Evolutionary conservation across 2,113 vertebrate genomes (phyloP).

Genomic region (Passer domesticus): DNA sequence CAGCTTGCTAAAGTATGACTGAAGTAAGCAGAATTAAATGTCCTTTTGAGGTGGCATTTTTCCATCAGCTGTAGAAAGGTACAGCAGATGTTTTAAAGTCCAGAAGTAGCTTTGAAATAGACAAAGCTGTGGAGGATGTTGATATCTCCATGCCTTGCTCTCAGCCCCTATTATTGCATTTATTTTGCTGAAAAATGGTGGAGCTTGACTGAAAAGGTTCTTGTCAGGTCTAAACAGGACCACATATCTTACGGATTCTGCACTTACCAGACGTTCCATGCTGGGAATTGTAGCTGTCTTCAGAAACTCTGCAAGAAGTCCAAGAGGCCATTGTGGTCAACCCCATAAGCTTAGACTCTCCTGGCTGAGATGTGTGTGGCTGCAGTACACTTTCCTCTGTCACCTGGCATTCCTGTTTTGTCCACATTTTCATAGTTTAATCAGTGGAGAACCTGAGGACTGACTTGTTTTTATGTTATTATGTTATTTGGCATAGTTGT

Average conservation of each 20-base stretch:
- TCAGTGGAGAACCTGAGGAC: neutral
- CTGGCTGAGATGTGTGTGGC: neutral
- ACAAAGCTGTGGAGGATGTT: neutral
- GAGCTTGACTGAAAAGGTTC: neutral
- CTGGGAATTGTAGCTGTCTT: neutral
- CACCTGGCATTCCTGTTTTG: neutral
- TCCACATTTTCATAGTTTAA: neutral
- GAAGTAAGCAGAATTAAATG: neutral
- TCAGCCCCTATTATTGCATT: neutral
- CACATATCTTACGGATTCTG: rapidly evolving
- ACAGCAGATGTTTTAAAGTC: neutral
- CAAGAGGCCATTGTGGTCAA: neutral
- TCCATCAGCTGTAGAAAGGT: neutral
- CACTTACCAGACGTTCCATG: neutral
- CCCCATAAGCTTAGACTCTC: neutral
- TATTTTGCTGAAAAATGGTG: neutral
- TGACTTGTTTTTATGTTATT: neutral
- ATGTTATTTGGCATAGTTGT: neutral
- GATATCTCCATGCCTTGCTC: neutral
- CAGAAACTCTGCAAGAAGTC: neutral
- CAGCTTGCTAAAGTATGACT: neutral
- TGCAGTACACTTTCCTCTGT: neutral
- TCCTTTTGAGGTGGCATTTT: neutral
- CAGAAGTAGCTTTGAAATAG: neutral
- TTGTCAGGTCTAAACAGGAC: neutral